A percentile compares a stretch with the other conserved stretches of the same genome.
These are phyloP conservation scores for Pipistrellus pipistrellus DNA, from an alignment of 2,797 vertebrate species.

Conservation along the genomic window DNA sequence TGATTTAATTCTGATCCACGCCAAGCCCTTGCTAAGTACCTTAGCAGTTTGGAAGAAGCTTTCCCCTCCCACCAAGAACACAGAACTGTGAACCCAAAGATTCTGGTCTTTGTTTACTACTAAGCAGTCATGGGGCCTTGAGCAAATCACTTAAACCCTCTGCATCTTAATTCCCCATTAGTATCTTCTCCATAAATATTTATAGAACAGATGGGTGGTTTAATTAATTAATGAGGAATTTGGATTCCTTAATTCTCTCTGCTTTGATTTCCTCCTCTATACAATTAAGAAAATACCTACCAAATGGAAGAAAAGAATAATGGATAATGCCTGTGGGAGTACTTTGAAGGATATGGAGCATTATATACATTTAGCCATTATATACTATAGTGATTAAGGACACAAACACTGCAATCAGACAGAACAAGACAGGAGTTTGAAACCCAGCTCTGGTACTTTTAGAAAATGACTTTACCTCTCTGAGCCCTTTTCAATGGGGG, in stretches of 20 bases:
- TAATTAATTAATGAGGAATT: conserved; percentile 38
- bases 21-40: background rate
- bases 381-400: background rate
- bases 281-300: conserved; percentile 23
- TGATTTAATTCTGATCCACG: background rate
- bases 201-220: conserved; percentile 16
- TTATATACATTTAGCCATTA: background rate
- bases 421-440: background rate
- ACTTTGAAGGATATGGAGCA: conserved; percentile 3
- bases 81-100: background rate
- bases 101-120: conserved; percentile 25
- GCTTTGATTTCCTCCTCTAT: conserved; percentile 39
- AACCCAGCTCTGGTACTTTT: background rate
- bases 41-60: background rate
- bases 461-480: background rate
- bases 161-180: background rate
- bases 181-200: conserved; percentile 50
- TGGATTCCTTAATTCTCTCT: background rate
- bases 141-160: conserved; percentile 21
- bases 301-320: background rate
- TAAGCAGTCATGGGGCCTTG: background rate
- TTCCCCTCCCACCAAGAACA: background rate
- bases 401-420: background rate
- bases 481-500: background rate
- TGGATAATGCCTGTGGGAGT: background rate